phyloP scores from a whole-genome alignment of 2,113 vertebrate species.

The Columbina picui region DNA sequence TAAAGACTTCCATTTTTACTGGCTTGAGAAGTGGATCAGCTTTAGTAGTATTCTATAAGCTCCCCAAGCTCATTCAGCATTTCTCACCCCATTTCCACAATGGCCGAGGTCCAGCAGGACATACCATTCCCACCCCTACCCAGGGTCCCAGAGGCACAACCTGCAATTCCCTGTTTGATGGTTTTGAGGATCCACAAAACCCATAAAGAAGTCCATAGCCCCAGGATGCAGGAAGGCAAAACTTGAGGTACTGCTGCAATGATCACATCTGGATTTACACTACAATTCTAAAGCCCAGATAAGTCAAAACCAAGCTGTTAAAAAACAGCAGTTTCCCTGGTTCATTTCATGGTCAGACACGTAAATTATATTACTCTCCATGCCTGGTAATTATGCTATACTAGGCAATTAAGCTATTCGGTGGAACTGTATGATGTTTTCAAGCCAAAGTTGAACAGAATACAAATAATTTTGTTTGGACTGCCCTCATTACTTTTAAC shows the following conservation, averaged over 20 bases:
- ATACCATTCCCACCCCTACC: background rate
- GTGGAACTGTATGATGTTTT: conserved; percentile 11
- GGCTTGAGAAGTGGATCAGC: background rate
- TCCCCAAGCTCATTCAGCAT: background rate
- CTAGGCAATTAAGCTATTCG: conserved; percentile 26
- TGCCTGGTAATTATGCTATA: background rate
- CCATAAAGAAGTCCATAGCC: fast-evolving
- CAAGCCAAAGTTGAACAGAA: conserved; percentile 40
- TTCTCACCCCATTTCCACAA: background rate
- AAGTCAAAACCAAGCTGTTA: conserved; percentile 16
- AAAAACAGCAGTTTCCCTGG: background rate
- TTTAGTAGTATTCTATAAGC: background rate
- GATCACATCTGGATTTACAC: background rate
- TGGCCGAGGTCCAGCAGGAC: background rate
- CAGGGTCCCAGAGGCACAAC: background rate
- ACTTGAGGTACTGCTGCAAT: background rate
- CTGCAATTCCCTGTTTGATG: fast-evolving
- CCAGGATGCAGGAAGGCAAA: background rate
- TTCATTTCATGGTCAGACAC: conserved; percentile 36
- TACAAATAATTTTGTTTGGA: conserved; percentile 62
- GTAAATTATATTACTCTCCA: conserved; percentile 13
- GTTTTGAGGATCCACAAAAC: background rate
- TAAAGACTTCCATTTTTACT: background rate
- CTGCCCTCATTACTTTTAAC: conserved; percentile 59
- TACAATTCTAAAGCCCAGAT: background rate